A percentile compares a stretch with the other conserved stretches of the same genome.
These are phyloP conservation scores for Spondyliosoma cantharus DNA, from an alignment of 2,797 vertebrate genomes.

Conservation along the genomic window DNA sequence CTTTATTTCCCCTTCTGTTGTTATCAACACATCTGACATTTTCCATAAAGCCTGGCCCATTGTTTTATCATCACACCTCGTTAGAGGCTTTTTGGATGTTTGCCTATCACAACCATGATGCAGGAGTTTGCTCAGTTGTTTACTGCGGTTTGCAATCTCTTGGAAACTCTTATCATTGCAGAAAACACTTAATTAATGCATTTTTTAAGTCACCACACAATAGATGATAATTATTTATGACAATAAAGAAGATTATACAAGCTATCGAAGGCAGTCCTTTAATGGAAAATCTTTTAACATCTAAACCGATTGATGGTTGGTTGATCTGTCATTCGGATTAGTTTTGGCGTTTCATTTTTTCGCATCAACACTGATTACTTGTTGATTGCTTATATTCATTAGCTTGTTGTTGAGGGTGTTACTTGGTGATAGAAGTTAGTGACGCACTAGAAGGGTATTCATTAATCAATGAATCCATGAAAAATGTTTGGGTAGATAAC, in stretches of 20 bases:
- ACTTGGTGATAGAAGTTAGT: not conserved
- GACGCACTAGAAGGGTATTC: not conserved
- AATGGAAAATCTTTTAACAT: not conserved
- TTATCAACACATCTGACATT: conserved; percentile 68
- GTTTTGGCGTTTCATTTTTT: not conserved
- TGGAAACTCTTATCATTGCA: conserved; percentile 18
- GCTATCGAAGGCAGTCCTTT: not conserved
- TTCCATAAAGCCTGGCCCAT: conserved; percentile 39
- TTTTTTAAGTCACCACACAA: too few species aligned
- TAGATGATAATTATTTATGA: not conserved
- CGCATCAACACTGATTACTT: not conserved
- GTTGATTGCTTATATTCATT: not conserved
- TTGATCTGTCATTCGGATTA: too few species aligned
- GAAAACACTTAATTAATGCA: not conserved
- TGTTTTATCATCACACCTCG: conserved; percentile 73
- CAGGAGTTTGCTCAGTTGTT: conserved; percentile 3
- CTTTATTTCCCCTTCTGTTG: conserved; percentile 52
- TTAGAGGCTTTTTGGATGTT: conserved; percentile 52
- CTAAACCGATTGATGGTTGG: too few species aligned
- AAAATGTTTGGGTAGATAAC: not conserved
- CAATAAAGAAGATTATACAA: not conserved
- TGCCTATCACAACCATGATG: conserved; percentile 39
- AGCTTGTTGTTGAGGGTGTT: conserved; percentile 10
- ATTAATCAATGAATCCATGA: conserved; percentile 2
- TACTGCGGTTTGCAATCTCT: conserved; percentile 21